These are phyloP conservation scores for Myocastor coypus DNA, from an alignment of 2,113 vertebrate species.

Conservation along the genomic window DNA sequence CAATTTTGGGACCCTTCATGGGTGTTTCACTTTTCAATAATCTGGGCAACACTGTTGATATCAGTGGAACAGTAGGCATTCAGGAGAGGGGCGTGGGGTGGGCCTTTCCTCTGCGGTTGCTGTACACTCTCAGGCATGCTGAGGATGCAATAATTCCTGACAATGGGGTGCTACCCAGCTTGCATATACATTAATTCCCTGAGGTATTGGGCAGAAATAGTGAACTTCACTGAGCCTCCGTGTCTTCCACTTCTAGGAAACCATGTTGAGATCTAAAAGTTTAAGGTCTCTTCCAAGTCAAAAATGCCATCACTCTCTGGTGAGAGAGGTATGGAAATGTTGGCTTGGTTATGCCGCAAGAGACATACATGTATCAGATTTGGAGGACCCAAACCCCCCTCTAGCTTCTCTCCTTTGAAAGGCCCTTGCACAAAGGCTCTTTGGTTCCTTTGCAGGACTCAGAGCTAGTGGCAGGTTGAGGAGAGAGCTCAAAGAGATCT, in stretches of 20 bases:
- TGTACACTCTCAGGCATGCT: fast-evolving
- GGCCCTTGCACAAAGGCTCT: background rate
- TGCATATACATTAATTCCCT: background rate
- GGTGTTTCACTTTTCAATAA: background rate
- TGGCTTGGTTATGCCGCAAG: background rate
- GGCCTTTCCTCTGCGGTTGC: background rate
- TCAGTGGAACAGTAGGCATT: background rate
- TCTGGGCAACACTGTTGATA: background rate
- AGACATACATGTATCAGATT: background rate
- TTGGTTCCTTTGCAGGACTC: slow-evolving; percentile 19
- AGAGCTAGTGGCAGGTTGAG: background rate
- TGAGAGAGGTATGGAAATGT: background rate
- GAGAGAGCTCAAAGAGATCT: slow-evolving; percentile 36
- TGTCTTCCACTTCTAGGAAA: background rate
- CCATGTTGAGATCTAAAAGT: background rate
- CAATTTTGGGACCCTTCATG: background rate
- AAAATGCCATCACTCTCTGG: background rate
- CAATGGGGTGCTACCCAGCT: fast-evolving
- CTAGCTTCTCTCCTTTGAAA: background rate
- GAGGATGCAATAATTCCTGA: background rate
- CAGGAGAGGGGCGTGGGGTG: background rate
- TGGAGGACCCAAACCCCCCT: background rate
- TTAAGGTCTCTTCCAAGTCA: background rate
- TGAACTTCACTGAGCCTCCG: background rate
- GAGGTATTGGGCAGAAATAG: background rate